Percentiles rank a stretch among this genome's conserved stretches.
These are phyloP conservation scores for Oncorhynchus keta DNA, from an alignment of 2,113 vertebrate genomes.

Conservation along the genomic window DNA sequence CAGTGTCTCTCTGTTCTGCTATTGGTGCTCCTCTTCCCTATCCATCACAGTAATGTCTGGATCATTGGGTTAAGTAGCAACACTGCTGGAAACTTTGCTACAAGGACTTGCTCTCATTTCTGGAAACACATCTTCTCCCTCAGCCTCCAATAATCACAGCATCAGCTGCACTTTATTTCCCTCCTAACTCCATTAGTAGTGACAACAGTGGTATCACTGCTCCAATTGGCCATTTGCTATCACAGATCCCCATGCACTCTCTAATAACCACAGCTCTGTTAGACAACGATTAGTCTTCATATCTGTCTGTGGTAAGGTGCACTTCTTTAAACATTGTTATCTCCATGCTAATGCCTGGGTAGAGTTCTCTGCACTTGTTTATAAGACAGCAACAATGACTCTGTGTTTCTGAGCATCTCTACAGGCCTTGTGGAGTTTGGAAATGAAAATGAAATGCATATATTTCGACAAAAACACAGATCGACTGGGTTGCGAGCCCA, in stretches of 20 bases:
- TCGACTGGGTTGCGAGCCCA: too few relatives aligned
- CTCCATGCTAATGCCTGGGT: slow-evolving; percentile 31
- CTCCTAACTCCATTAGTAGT: slow-evolving; percentile 43
- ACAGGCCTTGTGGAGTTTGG: too few relatives aligned
- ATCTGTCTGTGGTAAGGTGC: slow-evolving; percentile 38
- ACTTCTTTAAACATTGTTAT: slow-evolving; percentile 38
- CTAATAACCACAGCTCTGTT: slow-evolving; percentile 45
- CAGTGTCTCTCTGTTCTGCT: neutral
- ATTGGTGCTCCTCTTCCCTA: neutral
- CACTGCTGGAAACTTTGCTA: neutral
- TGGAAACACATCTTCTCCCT: slow-evolving; percentile 13
- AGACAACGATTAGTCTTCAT: slow-evolving; percentile 49
- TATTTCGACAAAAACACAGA: too few relatives aligned
- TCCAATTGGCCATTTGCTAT: slow-evolving; percentile 37
- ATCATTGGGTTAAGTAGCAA: slow-evolving; percentile 20
- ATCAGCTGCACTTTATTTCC: slow-evolving; percentile 38
- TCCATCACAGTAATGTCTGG: neutral
- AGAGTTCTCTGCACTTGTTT: slow-evolving; percentile 4
- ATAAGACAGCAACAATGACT: neutral
- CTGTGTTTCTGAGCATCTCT: too few relatives aligned
- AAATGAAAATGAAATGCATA: too few relatives aligned
- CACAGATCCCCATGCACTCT: slow-evolving; percentile 38
- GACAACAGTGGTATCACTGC: slow-evolving; percentile 40
- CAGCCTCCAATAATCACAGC: slow-evolving; percentile 33
- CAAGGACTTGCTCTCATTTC: slow-evolving; percentile 5